Evolutionary conservation across 2,797 vertebrate species (phyloP).

Genomic region (Parambassis ranga): DNA sequence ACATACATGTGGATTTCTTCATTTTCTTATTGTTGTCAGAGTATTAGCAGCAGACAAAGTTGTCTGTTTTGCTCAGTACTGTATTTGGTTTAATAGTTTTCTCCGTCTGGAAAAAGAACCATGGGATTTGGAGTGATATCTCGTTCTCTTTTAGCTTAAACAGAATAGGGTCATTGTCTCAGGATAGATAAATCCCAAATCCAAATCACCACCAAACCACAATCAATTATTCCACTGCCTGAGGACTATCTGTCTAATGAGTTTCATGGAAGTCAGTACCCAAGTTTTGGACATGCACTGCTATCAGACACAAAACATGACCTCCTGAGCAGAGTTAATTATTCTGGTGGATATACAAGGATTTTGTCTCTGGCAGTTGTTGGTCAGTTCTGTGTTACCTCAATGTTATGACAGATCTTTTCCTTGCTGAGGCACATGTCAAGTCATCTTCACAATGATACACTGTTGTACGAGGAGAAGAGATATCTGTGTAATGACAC

Average conservation of each 20-base stretch:
- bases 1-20: conserved; percentile 32
- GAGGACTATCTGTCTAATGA: conserved; percentile 18
- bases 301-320: conserved; percentile 5
- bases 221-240: conserved; percentile 38
- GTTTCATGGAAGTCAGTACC: conserved; percentile 23
- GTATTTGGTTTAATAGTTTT: background rate
- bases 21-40: conserved; percentile 32
- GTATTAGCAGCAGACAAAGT: too few relatives aligned
- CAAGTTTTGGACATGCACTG: background rate
- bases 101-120: background rate
- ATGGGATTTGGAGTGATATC: conserved; percentile 1
- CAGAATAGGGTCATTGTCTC: conserved; percentile 35
- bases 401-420: too few relatives aligned
- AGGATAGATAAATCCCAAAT: conserved; percentile 28
- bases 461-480: too few relatives aligned
- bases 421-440: too few relatives aligned
- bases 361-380: too few relatives aligned
- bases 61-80: too few relatives aligned
- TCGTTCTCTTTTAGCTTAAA: conserved; percentile 16
- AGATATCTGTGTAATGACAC: too few relatives aligned
- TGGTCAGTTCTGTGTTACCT: too few relatives aligned
- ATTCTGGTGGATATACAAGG: conserved; percentile 24
- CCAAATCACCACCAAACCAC: conserved; percentile 25
- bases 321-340: conserved; percentile 12
- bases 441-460: too few relatives aligned